Conservation (phyloP, 2,113 vertebrate genomes). For the Bungarus multicinctus region DNA sequence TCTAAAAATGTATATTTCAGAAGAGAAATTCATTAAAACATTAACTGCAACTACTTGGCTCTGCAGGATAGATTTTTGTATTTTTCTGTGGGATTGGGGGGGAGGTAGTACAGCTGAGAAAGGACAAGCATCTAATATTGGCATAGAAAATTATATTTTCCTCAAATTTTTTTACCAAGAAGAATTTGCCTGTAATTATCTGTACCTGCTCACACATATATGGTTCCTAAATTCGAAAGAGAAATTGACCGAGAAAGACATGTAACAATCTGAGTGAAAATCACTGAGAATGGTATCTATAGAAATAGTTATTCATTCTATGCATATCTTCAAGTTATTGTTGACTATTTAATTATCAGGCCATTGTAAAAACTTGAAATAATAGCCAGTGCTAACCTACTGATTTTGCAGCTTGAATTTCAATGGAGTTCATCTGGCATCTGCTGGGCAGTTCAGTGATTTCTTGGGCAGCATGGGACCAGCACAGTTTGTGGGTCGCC, state of each 20-base stretch:
- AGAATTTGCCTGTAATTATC: background rate
- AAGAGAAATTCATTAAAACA: background rate
- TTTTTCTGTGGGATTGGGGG: background rate
- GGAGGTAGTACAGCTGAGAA: background rate
- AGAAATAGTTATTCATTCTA: background rate
- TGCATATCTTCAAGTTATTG: slow-evolving; percentile 11
- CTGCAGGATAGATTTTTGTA: background rate
- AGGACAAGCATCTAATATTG: background rate
- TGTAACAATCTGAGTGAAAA: slow-evolving; percentile 14
- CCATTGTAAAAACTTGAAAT: slow-evolving; percentile 44
- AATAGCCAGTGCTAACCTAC: slow-evolving; percentile 38
- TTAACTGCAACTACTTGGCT: background rate
- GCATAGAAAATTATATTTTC: background rate
- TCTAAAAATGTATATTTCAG: slow-evolving; percentile 3
- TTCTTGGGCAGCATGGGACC: slow-evolving; percentile 98
- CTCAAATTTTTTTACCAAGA: background rate
- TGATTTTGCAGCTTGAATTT: slow-evolving; percentile 87
- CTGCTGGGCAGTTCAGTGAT: slow-evolving; percentile 93
- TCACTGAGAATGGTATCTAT: background rate
- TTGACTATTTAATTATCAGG: slow-evolving; percentile 13
- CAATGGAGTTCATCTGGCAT: slow-evolving; percentile 93
- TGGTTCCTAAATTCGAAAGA: fast-evolving
- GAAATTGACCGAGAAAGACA: slow-evolving; percentile 1
- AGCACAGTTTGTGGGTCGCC: slow-evolving; percentile 94
- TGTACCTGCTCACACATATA: background rate